Evolutionary conservation across 2,113 vertebrate genomes (phyloP).

Genomic region (Oplegnathus fasciatus): DNA sequence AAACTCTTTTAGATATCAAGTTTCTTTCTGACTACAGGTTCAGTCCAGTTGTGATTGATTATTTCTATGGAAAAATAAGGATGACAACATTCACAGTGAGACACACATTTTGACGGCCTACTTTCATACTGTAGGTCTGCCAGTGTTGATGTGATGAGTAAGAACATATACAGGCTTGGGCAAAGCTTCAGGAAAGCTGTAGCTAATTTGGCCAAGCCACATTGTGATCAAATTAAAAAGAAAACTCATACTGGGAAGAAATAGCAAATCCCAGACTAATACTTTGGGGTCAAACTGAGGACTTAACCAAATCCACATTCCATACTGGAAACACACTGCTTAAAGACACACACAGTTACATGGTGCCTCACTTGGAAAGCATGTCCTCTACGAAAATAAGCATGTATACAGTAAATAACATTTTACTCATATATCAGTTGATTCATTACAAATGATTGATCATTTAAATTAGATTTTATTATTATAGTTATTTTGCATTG

Average conservation of each 20-base stretch:
- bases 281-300: constrained; percentile 33
- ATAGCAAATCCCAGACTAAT: constrained; percentile 44
- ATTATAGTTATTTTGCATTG: background rate
- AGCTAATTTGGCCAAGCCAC: constrained; percentile 46
- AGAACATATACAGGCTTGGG: constrained; percentile 49
- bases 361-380: background rate
- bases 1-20: background rate
- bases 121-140: background rate
- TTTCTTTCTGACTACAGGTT: background rate
- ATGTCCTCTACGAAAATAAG: background rate
- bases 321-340: background rate
- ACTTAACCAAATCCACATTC: constrained; percentile 22
- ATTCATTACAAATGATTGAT: background rate
- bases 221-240: constrained; percentile 56
- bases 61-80: background rate
- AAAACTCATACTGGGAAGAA: constrained; percentile 27
- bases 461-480: background rate
- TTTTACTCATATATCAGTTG: background rate
- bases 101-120: background rate
- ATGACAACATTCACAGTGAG: background rate
- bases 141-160: constrained; percentile 42
- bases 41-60: too few relatives aligned
- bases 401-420: background rate
- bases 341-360: background rate
- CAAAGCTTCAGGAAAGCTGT: constrained; percentile 45